Conservation (phyloP, 2,888 invertebrate species). For the Drosophila austrosaltans region DNA sequence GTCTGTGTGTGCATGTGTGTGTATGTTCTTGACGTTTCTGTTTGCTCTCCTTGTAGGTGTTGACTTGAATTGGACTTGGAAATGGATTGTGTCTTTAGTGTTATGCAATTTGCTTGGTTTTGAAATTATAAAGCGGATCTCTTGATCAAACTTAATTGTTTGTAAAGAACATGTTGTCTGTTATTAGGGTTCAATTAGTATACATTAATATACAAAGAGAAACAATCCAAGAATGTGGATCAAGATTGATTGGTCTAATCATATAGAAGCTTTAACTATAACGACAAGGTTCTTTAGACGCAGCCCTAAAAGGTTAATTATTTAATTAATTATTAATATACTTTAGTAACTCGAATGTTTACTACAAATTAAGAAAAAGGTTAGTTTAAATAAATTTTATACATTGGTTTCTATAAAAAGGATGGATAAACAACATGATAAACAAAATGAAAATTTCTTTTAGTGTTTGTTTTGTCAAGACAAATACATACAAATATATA, state of each 20-base stretch:
- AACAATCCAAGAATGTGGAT: constrained; percentile 37
- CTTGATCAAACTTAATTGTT: constrained; percentile 53
- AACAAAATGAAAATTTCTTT: too few species aligned
- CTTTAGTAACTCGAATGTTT: too few species aligned
- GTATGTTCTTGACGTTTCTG: constrained; percentile 27
- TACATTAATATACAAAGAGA: constrained; percentile 46
- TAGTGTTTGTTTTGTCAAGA: too few species aligned
- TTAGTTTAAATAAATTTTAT: too few species aligned
- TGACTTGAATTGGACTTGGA: constrained; percentile 34
- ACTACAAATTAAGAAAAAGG: too few species aligned
- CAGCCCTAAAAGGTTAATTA: neutral
- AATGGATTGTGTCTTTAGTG: constrained; percentile 43
- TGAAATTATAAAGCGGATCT: constrained; percentile 71
- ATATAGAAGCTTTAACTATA: neutral
- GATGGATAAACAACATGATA: too few species aligned
- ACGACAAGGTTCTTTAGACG: neutral
- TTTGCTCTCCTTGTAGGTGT: constrained; percentile 31
- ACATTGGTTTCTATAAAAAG: too few species aligned
- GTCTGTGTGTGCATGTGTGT: neutral
- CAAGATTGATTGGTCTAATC: constrained; percentile 15
- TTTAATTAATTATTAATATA: too few species aligned
- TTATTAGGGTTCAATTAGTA: constrained; percentile 62
- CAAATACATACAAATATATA: too few species aligned
- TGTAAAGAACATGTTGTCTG: constrained; percentile 29
- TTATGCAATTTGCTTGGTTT: constrained; percentile 46